A percentile compares a stretch with the other conserved stretches of the same genome.
phyloP scores from a whole-genome alignment of 2,888 invertebrate species.

The Eristalinus sepulchralis region DNA sequence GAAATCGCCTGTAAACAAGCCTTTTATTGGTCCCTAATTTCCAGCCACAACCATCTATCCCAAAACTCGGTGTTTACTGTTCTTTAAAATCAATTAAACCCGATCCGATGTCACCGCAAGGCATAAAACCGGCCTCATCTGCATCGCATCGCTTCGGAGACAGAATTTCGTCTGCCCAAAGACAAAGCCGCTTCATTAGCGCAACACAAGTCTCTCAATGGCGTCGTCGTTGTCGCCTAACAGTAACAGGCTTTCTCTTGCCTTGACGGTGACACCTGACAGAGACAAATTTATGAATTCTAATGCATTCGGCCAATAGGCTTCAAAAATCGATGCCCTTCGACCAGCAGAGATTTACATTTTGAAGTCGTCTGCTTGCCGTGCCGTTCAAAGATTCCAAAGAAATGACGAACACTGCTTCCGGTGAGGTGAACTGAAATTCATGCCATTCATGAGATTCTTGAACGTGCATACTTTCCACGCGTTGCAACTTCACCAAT shows the following conservation, averaged over 20 bases:
- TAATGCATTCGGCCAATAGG: not conserved
- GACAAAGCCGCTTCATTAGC: not conserved
- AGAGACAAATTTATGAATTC: not conserved
- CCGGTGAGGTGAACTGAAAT: not conserved
- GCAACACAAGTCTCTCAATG: not conserved
- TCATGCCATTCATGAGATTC: constrained; percentile 8
- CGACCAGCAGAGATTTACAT: not conserved
- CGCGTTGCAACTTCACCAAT: constrained; percentile 4
- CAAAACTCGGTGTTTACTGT: not conserved
- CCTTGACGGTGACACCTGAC: not conserved
- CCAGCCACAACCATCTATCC: not conserved
- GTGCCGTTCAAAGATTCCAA: not conserved
- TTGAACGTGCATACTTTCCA: constrained; percentile 2
- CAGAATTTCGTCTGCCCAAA: not conserved
- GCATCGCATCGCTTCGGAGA: not conserved
- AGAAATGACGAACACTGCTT: constrained; percentile 7
- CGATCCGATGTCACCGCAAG: not conserved
- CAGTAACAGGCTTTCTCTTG: not conserved
- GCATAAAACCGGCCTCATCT: not conserved
- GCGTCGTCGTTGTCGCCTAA: not conserved
- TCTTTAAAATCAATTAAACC: not conserved
- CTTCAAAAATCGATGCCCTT: not conserved
- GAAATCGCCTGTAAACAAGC: not conserved
- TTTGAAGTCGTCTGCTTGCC: not conserved
- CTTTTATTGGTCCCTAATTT: not conserved